phyloP scores from a whole-genome alignment of 1,140 invertebrate species.

The Vanessa atalanta region DNA sequence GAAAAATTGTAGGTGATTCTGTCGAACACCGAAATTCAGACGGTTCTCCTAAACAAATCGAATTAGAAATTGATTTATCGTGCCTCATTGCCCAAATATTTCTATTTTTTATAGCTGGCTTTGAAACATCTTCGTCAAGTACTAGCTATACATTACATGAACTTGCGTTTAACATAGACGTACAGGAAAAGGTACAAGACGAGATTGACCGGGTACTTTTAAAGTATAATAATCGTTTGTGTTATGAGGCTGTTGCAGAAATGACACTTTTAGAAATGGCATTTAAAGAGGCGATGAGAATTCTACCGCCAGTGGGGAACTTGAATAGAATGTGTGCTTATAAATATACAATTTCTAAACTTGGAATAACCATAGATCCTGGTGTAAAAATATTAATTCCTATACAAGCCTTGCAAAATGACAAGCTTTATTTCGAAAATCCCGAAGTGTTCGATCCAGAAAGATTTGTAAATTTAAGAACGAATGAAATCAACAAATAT shows the following conservation, averaged over 20 bases:
- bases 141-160: conserved; percentile 31
- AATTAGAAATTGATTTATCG: conserved; percentile 32
- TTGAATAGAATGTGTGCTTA: conserved; percentile 29
- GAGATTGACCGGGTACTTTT: conserved; percentile 49
- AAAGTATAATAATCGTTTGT: conserved; percentile 57
- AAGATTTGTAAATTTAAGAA: conserved; percentile 14
- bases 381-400: conserved; percentile 40
- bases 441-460: conserved; percentile 30
- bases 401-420: conserved; percentile 32
- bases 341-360: conserved; percentile 37
- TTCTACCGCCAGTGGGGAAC: conserved; percentile 17
- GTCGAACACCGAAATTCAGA: conserved; percentile 34
- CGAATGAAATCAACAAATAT: conserved; percentile 20
- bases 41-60: conserved; percentile 30
- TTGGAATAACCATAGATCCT: conserved; percentile 34
- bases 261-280: conserved; percentile 63
- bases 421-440: conserved; percentile 32
- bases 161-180: conserved; percentile 25
- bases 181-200: conserved; percentile 28
- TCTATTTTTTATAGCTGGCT: conserved; percentile 29
- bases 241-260: conserved; percentile 57
- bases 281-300: conserved; percentile 42
- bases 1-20: conserved; percentile 37
- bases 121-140: conserved; percentile 34
- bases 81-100: conserved; percentile 30